phyloP scores from a whole-genome alignment of 2,797 vertebrate genomes.

The Apogon hyalosoma region DNA sequence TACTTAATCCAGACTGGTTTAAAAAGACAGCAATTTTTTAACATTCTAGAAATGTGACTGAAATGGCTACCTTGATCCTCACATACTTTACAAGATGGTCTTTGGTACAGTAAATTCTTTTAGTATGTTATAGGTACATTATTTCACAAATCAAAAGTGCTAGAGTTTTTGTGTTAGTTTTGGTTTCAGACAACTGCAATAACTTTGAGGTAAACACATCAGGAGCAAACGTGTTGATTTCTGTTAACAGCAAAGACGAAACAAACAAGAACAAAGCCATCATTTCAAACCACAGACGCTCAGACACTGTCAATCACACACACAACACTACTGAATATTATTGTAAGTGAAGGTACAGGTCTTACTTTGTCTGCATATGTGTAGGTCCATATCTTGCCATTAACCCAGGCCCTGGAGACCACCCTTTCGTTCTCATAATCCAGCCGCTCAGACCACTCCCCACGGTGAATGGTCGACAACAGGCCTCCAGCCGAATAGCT shows the following conservation, averaged over 20 bases:
- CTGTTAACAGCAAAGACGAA: slow-evolving; percentile 7
- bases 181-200: slow-evolving; percentile 23
- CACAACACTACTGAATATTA: too few species aligned
- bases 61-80: neutral
- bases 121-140: slow-evolving; percentile 14
- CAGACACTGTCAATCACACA: neutral
- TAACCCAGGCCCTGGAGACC: slow-evolving; percentile 94
- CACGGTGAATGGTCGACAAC: slow-evolving; percentile 93
- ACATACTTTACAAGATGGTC: neutral
- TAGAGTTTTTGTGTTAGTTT: slow-evolving; percentile 25
- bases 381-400: slow-evolving; percentile 99
- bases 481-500: slow-evolving; percentile 91
- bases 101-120: neutral
- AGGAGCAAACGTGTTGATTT: slow-evolving; percentile 21
- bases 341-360: neutral
- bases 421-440: slow-evolving; percentile 96
- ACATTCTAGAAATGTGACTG: slow-evolving; percentile 8
- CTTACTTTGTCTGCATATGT: slow-evolving; percentile 96
- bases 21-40: slow-evolving; percentile 11
- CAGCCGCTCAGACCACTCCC: slow-evolving; percentile 95
- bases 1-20: neutral
- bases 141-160: neutral
- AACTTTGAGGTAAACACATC: slow-evolving; percentile 18
- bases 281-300: slow-evolving; percentile 31
- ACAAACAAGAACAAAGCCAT: neutral